A percentile compares a stretch with the other conserved stretches of the same genome.
phyloP scores from a whole-genome alignment of 2,888 invertebrate species.

The Agapostemon virescens region DNA sequence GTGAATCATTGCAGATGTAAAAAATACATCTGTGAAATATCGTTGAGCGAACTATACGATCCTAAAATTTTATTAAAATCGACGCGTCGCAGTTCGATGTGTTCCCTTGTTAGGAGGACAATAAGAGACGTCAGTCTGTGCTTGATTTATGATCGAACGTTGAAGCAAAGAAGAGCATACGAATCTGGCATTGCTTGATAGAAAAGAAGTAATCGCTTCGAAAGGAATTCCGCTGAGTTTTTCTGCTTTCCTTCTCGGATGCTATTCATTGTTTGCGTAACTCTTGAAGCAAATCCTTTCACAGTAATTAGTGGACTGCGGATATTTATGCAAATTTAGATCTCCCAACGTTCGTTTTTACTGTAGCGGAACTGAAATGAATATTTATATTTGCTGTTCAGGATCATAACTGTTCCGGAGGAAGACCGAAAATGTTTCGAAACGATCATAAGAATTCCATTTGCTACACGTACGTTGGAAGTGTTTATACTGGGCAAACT shows the following conservation, averaged over 20 bases:
- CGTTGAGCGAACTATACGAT: too few species aligned
- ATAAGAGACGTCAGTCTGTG: background rate
- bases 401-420: background rate
- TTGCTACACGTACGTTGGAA: too few species aligned
- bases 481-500: too few species aligned
- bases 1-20: too few species aligned
- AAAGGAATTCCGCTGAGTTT: background rate
- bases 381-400: background rate
- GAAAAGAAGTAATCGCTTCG: background rate
- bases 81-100: too few species aligned
- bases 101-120: background rate
- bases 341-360: background rate
- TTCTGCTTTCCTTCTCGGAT: background rate
- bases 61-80: too few species aligned
- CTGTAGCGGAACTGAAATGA: background rate
- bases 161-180: background rate
- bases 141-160: background rate
- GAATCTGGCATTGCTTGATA: background rate
- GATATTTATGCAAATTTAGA: background rate
- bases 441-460: too few species aligned
- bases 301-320: background rate
- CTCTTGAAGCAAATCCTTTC: background rate
- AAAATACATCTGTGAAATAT: too few species aligned
- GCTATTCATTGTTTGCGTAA: background rate
- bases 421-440: background rate